Percentiles rank a stretch among this genome's conserved stretches.
These are phyloP conservation scores for Montipora capricornis DNA, from an alignment of 64 coral and sea anemone species.

Conservation along the genomic window DNA sequence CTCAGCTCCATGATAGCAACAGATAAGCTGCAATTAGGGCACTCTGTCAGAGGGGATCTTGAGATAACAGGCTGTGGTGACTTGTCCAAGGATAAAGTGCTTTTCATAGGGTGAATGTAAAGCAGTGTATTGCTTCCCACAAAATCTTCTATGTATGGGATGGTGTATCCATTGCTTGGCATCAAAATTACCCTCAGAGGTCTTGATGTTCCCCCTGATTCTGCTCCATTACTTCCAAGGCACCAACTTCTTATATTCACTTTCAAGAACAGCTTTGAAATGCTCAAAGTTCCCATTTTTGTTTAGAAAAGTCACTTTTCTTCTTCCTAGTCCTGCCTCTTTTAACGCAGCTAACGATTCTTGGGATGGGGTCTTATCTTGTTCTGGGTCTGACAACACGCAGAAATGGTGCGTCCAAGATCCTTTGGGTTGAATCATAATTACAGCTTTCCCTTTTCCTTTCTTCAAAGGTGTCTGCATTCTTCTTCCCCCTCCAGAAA, in stretches of 20 bases:
- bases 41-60: background rate
- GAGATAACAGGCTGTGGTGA: constrained; percentile 16
- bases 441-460: background rate
- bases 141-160: constrained; percentile 34
- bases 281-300: constrained; percentile 62
- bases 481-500: background rate
- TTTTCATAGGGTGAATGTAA: constrained; percentile 58
- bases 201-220: constrained; percentile 51
- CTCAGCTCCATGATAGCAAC: constrained; percentile 25
- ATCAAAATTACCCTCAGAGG: constrained; percentile 46
- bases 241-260: constrained; percentile 50
- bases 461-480: too few relatives aligned
- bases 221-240: constrained; percentile 65
- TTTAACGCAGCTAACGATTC: background rate
- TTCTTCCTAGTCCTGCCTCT: constrained; percentile 24
- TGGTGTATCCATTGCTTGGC: constrained; percentile 29
- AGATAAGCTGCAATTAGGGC: constrained; percentile 26
- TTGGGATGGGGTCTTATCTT: background rate
- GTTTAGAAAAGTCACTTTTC: constrained; percentile 37
- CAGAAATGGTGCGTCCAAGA: constrained; percentile 33
- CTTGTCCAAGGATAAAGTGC: constrained; percentile 20
- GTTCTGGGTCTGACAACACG: constrained; percentile 3
- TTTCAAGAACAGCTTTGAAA: constrained; percentile 41
- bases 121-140: background rate
- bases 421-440: background rate